Conservation (phyloP, 2,888 invertebrate genomes). For the Microctonus aethiopoides region DNA sequence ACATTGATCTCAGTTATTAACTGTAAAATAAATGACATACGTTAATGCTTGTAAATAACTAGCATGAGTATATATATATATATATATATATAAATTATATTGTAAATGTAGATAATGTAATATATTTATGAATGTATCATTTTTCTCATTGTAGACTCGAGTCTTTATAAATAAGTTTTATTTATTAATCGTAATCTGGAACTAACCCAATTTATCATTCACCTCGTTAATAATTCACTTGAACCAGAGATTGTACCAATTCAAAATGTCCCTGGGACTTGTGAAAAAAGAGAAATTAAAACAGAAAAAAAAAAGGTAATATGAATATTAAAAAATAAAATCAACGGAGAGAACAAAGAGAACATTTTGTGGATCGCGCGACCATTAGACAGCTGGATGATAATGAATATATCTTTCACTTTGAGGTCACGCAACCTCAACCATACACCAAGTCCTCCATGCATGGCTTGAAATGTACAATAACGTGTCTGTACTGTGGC, state of each 20-base stretch:
- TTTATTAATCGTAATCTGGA: background rate
- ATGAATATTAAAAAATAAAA: slow-evolving; percentile 14
- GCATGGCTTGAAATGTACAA: slow-evolving; percentile 52
- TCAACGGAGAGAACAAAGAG: slow-evolving; percentile 22
- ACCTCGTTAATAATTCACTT: background rate
- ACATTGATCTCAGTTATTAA: slow-evolving; percentile 45
- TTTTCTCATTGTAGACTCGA: slow-evolving; percentile 12
- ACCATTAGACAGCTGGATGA: slow-evolving; percentile 58
- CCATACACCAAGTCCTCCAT: slow-evolving; percentile 46
- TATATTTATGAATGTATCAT: slow-evolving; percentile 21
- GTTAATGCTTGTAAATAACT: slow-evolving; percentile 63
- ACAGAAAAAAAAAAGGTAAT: slow-evolving; percentile 30
- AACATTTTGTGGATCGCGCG: slow-evolving; percentile 32
- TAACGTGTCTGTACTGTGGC: slow-evolving; percentile 46
- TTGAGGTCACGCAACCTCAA: slow-evolving; percentile 48
- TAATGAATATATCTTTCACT: slow-evolving; percentile 54
- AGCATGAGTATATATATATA: slow-evolving; percentile 6
- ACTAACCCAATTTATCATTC: background rate
- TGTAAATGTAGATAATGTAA: slow-evolving; percentile 20
- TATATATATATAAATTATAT: background rate
- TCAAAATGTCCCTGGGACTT: background rate
- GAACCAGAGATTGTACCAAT: background rate
- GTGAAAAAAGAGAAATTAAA: background rate
- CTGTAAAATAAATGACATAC: slow-evolving; percentile 65
- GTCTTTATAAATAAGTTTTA: background rate